phyloP scores from a whole-genome alignment of 2,888 invertebrate species.

The Diplolepis rosae region DNA sequence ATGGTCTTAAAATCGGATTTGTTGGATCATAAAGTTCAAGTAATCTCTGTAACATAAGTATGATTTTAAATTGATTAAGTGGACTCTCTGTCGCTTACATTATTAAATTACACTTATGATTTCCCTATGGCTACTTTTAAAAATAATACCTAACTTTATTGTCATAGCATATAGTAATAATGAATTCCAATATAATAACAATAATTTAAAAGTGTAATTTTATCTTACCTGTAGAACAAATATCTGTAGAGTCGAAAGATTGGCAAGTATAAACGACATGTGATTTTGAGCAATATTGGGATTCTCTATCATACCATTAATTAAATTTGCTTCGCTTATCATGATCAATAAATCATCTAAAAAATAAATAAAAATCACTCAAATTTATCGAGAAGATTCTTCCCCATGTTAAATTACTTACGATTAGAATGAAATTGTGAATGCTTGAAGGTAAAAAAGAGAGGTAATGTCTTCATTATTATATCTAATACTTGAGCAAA shows the following conservation, averaged over 20 bases:
- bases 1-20: constrained; percentile 75
- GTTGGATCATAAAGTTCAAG: constrained; percentile 79
- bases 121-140: too few relatives aligned
- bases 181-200: not conserved
- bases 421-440: constrained; percentile 48
- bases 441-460: constrained; percentile 49
- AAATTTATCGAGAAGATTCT: constrained; percentile 12
- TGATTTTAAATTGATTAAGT: constrained; percentile 14
- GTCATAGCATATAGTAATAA: too few relatives aligned
- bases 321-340: constrained; percentile 71
- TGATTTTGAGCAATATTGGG: constrained; percentile 72
- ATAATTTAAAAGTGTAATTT: constrained; percentile 6
- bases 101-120: too few relatives aligned
- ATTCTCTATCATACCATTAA: constrained; percentile 74
- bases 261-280: constrained; percentile 75
- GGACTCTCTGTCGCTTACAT: too few relatives aligned
- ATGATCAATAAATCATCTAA: constrained; percentile 75
- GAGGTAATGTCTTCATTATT: constrained; percentile 73
- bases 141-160: too few relatives aligned
- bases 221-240: constrained; percentile 76
- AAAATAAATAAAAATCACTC: constrained; percentile 38
- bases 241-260: constrained; percentile 76
- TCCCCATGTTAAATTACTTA: constrained; percentile 29
- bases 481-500: constrained; percentile 77
- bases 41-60: constrained; percentile 69